phyloP scores from a whole-genome alignment of 2,797 vertebrate species.

The Sebastes flavidus region DNA sequence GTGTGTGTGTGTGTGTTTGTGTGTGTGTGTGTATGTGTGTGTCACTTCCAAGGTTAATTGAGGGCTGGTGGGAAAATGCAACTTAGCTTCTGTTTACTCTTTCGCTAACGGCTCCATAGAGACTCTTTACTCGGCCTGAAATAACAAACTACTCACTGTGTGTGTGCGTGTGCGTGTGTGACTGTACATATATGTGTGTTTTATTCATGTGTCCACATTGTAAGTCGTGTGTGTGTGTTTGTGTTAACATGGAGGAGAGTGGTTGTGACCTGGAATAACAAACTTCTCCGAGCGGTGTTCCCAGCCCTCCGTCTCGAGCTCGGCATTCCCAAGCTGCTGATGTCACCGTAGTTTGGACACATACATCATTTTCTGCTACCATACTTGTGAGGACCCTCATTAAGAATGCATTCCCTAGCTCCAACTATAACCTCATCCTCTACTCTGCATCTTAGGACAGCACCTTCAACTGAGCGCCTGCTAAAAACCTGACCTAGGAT shows the following conservation, averaged over 20 bases:
- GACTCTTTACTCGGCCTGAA: conserved; percentile 73
- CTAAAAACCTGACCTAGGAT: background rate
- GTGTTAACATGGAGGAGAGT: conserved; percentile 25
- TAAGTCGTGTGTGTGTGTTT: conserved; percentile 10
- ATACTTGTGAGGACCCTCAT: background rate
- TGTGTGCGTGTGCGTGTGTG: conserved; percentile 12
- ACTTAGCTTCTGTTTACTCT: conserved; percentile 75
- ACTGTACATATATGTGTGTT: conserved; percentile 3
- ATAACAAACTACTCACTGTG: conserved; percentile 73
- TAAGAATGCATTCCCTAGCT: background rate
- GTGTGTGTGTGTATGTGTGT: conserved; percentile 35
- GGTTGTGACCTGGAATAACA: conserved; percentile 76
- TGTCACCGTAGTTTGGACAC: conserved; percentile 62
- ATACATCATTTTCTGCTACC: background rate
- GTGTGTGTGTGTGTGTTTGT: conserved; percentile 3
- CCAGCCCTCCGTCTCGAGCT: conserved; percentile 62
- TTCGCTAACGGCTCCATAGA: conserved; percentile 78
- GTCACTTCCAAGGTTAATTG: conserved; percentile 65
- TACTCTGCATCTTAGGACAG: background rate
- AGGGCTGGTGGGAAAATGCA: conserved; percentile 80
- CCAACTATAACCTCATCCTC: background rate
- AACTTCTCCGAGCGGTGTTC: conserved; percentile 61
- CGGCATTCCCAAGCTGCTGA: conserved; percentile 76
- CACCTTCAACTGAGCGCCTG: background rate
- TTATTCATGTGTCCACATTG: conserved; percentile 4